Evolutionary conservation across 1,140 invertebrate species (phyloP).

Genomic region (Chlorops oryzae): DNA sequence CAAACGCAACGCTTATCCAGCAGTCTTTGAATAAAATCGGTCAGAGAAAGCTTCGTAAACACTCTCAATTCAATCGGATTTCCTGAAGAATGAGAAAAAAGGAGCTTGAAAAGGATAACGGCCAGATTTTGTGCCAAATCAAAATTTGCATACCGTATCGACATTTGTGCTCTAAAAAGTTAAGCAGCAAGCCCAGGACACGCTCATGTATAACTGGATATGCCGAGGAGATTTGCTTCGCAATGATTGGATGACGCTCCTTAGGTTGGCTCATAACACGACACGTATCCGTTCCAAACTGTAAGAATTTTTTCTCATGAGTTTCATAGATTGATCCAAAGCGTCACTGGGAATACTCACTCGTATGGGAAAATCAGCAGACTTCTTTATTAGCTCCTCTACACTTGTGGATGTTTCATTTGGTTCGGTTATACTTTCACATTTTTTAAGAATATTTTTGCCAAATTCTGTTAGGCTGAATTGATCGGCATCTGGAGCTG

Average conservation of each 20-base stretch:
- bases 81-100: no score
- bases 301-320: no score
- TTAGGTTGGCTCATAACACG: neutral
- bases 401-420: constrained; percentile 4
- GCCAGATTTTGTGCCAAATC: no score
- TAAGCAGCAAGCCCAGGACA: constrained; percentile 16
- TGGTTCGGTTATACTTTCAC: constrained; percentile 10
- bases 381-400: constrained; percentile 14
- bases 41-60: constrained; percentile 20
- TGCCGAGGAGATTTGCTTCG: constrained; percentile 25
- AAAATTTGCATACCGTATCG: constrained; percentile 20
- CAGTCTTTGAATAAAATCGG: constrained; percentile 30
- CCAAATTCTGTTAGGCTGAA: constrained; percentile 13
- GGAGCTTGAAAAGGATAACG: no score
- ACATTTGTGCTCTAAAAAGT: constrained; percentile 29
- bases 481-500: constrained; percentile 7
- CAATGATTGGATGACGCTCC: constrained; percentile 1
- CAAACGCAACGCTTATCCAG: constrained; percentile 29
- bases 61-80: constrained; percentile 16
- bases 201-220: constrained; percentile 36
- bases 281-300: constrained; percentile 2
- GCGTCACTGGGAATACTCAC: constrained; percentile 6
- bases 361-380: constrained; percentile 15
- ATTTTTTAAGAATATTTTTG: constrained; percentile 13
- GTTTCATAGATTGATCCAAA: no score